Evolutionary conservation across 2,113 vertebrate species (phyloP).

Genomic region (Proterorhinus semilunaris): DNA sequence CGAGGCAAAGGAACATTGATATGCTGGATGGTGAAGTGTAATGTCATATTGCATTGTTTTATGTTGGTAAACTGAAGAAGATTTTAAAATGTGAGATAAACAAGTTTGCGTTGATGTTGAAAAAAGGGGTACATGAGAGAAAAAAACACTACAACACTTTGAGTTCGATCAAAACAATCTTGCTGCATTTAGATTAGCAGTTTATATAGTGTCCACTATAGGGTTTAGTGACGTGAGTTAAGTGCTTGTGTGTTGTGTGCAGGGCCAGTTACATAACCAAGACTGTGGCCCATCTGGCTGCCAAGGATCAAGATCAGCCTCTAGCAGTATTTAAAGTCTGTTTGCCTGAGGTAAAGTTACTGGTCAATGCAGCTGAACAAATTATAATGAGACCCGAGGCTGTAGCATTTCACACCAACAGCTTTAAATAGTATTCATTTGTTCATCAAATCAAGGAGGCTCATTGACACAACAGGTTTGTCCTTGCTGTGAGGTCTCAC

Average conservation of each 20-base stretch:
- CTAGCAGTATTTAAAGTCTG: slow-evolving; percentile 3
- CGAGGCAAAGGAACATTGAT: background rate
- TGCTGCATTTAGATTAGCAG: too few relatives aligned
- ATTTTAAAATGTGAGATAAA: too few relatives aligned
- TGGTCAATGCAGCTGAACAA: slow-evolving; percentile 6
- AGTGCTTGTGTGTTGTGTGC: slow-evolving; percentile 2
- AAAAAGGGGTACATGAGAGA: too few relatives aligned
- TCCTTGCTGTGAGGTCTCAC: background rate
- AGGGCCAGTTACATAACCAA: slow-evolving; percentile 26
- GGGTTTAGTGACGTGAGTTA: background rate
- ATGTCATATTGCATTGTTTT: too few relatives aligned
- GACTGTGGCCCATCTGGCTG: slow-evolving; percentile 9
- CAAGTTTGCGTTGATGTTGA: too few relatives aligned
- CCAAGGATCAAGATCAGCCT: slow-evolving; percentile 15
- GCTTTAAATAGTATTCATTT: background rate
- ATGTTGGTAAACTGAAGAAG: too few relatives aligned
- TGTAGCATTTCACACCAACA: slow-evolving; percentile 4
- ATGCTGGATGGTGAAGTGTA: too few relatives aligned
- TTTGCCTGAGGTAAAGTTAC: slow-evolving; percentile 4
- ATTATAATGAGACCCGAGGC: background rate
- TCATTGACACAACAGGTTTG: background rate
- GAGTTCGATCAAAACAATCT: too few relatives aligned
- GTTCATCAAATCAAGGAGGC: background rate
- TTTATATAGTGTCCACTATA: background rate
- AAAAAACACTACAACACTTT: too few relatives aligned